These are phyloP conservation scores for Eueides isabella DNA, from an alignment of 1,140 invertebrate genomes.

Conservation along the genomic window DNA sequence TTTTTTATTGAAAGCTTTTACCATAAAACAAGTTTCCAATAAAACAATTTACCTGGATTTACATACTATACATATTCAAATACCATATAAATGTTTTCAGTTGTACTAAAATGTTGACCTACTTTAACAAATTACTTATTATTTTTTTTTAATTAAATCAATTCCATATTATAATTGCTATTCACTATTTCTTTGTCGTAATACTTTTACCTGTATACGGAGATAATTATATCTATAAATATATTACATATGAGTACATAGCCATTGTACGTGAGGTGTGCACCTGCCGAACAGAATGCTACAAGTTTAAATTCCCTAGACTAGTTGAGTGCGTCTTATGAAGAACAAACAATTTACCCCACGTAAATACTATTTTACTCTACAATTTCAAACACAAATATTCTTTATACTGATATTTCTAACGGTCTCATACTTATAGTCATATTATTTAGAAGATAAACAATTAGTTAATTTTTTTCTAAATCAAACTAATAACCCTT, in stretches of 20 bases:
- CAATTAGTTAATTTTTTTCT: not conserved
- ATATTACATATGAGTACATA: slow-evolving; percentile 11
- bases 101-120: not conserved
- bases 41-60: not conserved
- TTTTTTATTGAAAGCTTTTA: not conserved
- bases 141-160: not conserved
- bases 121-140: not conserved
- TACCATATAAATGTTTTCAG: not conserved
- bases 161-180: not conserved
- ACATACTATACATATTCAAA: not conserved
- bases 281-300: slow-evolving; percentile 42
- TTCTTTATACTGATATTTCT: not conserved
- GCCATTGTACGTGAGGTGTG: slow-evolving; percentile 32
- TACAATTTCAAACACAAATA: slow-evolving; percentile 3
- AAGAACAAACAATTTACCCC: slow-evolving; percentile 41
- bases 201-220: not conserved
- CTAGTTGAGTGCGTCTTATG: slow-evolving; percentile 40
- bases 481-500: too few relatives aligned
- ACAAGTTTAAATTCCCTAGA: slow-evolving; percentile 41
- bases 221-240: not conserved
- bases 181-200: not conserved
- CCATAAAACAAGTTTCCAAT: not conserved
- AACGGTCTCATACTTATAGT: not conserved
- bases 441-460: not conserved
- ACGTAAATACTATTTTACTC: slow-evolving; percentile 40